phyloP scores from a whole-genome alignment of 1,140 invertebrate genomes.

The Heliconius eleuchia region DNA sequence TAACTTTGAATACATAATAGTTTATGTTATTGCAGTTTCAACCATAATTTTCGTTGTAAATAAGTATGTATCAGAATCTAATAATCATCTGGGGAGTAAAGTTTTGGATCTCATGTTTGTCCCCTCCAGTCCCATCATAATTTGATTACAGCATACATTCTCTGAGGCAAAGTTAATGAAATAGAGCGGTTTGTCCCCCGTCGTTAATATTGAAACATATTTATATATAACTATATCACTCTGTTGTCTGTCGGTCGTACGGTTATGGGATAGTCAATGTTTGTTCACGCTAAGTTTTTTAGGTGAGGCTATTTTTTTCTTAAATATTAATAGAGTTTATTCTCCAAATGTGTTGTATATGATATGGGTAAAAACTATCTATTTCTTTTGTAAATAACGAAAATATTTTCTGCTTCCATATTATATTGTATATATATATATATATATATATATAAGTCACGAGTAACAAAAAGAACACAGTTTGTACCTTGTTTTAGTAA shows the following conservation, averaged over 20 bases:
- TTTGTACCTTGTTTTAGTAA: not conserved
- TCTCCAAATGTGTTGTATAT: too few species aligned
- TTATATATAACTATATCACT: not conserved
- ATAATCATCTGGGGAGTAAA: conserved; percentile 29
- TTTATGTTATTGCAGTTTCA: not conserved
- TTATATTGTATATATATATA: too few species aligned
- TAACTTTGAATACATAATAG: not conserved
- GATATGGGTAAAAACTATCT: too few species aligned
- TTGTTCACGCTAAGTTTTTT: not conserved
- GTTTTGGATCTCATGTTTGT: conserved; percentile 31
- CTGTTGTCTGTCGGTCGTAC: not conserved
- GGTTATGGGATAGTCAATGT: not conserved
- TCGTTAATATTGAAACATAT: conserved; percentile 9
- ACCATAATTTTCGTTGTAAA: not conserved
- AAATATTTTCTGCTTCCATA: too few species aligned
- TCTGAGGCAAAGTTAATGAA: conserved; percentile 25
- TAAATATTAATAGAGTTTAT: too few species aligned
- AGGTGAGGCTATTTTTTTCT: too few species aligned
- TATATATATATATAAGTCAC: too few species aligned
- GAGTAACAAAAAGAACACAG: not conserved
- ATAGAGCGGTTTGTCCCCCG: conserved; percentile 17
- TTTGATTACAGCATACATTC: conserved; percentile 42
- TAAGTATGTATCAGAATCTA: conserved; percentile 14
- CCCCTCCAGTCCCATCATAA: conserved; percentile 42
- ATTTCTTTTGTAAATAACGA: too few species aligned